A percentile compares a stretch with the other conserved stretches of the same genome.
Evolutionary conservation across 2,888 invertebrate species (phyloP).

Genomic region (Colostygia pectinataria): DNA sequence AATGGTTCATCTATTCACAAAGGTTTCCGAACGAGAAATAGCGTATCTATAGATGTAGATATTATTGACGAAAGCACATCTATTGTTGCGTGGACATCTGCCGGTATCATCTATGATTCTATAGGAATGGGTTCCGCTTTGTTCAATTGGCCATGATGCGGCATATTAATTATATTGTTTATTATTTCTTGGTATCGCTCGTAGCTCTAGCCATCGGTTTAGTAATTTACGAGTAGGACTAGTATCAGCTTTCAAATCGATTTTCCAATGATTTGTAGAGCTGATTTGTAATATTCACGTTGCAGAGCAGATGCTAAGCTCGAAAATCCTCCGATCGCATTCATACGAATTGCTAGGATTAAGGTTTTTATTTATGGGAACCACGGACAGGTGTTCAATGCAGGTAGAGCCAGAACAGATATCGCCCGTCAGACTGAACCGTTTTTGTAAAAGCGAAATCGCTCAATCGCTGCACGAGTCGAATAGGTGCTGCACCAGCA

Average conservation of each 20-base stretch:
- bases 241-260: constrained; percentile 2
- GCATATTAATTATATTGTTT: constrained; percentile 37
- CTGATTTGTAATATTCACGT: constrained; percentile 17
- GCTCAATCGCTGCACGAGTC: constrained; percentile 39
- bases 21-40: constrained; percentile 26
- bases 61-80: constrained; percentile 50
- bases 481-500: constrained; percentile 28
- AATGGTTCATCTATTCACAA: constrained; percentile 20
- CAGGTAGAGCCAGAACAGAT: constrained; percentile 64
- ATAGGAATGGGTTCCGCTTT: constrained; percentile 45
- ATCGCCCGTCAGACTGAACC: constrained; percentile 43
- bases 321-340: constrained; percentile 26
- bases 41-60: constrained; percentile 27
- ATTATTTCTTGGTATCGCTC: constrained; percentile 15
- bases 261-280: constrained; percentile 7
- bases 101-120: constrained; percentile 42
- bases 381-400: constrained; percentile 72
- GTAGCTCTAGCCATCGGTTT: constrained; percentile 4
- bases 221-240: constrained; percentile 8
- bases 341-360: constrained; percentile 31
- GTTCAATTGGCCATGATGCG: constrained; percentile 45
- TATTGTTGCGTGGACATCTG: constrained; percentile 63
- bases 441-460: constrained; percentile 54
- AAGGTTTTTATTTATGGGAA: constrained; percentile 46
- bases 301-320: constrained; percentile 22